phyloP scores from a whole-genome alignment of 2,797 vertebrate genomes.

The Brachyalestes nurse region DNA sequence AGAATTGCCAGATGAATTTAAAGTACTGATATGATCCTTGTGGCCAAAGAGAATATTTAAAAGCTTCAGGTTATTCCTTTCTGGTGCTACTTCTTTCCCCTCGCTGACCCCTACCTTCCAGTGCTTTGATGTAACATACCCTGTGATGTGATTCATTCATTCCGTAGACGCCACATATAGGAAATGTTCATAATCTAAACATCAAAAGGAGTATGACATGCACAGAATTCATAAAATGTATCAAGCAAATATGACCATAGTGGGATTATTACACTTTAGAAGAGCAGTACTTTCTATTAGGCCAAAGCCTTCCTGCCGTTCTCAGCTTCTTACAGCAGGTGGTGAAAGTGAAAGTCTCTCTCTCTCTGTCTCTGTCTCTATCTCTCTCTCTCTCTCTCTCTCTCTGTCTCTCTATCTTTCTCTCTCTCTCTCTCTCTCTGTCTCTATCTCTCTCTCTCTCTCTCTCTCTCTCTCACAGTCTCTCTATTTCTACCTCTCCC shows the following conservation, averaged over 20 bases:
- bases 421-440: background rate
- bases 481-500: background rate
- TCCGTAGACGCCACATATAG: constrained; percentile 28
- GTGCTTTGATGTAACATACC: constrained; percentile 11
- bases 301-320: background rate
- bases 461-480: background rate
- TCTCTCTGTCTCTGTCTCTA: background rate
- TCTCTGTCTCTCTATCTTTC: background rate
- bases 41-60: background rate
- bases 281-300: constrained; percentile 9
- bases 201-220: constrained; percentile 42
- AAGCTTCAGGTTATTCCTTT: background rate
- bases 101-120: constrained; percentile 10
- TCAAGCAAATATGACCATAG: constrained; percentile 33
- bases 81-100: background rate
- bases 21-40: background rate
- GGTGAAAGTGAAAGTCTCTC: background rate
- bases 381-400: background rate
- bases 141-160: constrained; percentile 39
- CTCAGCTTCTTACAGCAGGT: constrained; percentile 36
- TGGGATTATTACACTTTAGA: constrained; percentile 34
- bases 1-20: background rate
- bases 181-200: constrained; percentile 43
- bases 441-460: background rate
- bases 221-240: constrained; percentile 34